Evolutionary conservation across 2,797 vertebrate species (phyloP), one percentile per base, ranked within the genome.

Genomic region (Phoebastria nigripes): DNA sequence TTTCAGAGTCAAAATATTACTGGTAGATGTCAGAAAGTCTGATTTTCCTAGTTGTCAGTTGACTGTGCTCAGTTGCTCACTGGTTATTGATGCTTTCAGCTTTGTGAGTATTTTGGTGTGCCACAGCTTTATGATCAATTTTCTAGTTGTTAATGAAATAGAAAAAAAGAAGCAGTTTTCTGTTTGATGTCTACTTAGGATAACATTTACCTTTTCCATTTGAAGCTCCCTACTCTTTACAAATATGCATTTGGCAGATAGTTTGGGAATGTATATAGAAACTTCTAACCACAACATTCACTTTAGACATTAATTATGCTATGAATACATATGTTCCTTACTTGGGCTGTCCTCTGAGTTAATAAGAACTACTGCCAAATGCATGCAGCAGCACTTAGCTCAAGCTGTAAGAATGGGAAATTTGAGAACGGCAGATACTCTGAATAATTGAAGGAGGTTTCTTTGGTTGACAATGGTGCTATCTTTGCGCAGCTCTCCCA

Each of bases 401-500:
- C 92, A 87, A 84, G 87, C 82, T 87, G 77, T 87, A 91, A 93
- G 71, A 93, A 94, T 47, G 82, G 93, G 97, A 97, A 97, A 97
- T 87, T 72, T 0, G 39, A 97, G 97, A 97, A 84, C 3, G 11
- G 66, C 78, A 92, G 89, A 89, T 54, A 85, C 56, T 83, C 52
- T 97, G 95, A 98, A 97, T 98, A 98, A 98, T 97, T 97, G 91
- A 98, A 91, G 85, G 89, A 87, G 47, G 58, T 95, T 89, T 94
- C 82, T 93, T 66, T 83, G 87, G 63, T 72, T 89, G 92, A 95
- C 90, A 96, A 89, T 89, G 63, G 93, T 49, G 66, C 90, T 94
- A 46, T 94, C 94, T 97, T 96, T 96, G 93, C 93, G 66, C 22
- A 78, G 91, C 69, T 83, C 67, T 52, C 59, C 37, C 18, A 86